phyloP scores from a whole-genome alignment of 2,113 vertebrate genomes.

The Spheniscus mendiculus region DNA sequence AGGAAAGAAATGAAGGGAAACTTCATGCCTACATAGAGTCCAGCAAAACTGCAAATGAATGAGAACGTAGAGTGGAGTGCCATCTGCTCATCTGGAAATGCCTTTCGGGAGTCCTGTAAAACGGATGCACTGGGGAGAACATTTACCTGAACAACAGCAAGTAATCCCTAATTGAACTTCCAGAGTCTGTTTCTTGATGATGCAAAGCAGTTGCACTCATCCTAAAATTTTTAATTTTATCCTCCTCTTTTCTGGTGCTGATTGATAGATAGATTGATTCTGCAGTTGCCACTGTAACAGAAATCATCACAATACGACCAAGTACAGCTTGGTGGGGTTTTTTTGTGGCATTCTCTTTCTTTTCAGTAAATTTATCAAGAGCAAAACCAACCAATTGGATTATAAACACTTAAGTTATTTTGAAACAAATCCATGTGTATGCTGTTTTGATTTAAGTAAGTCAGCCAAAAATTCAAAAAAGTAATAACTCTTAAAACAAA shows the following conservation, averaged over 20 bases:
- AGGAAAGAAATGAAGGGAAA: background rate
- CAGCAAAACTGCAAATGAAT: slow-evolving; percentile 37
- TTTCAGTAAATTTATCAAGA: background rate
- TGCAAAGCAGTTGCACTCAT: slow-evolving; percentile 58
- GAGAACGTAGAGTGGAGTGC: background rate
- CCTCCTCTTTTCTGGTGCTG: background rate
- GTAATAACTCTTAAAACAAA: background rate
- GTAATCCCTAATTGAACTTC: slow-evolving; percentile 63
- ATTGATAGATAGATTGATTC: slow-evolving; percentile 49
- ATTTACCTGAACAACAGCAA: slow-evolving; percentile 53
- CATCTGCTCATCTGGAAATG: slow-evolving; percentile 1
- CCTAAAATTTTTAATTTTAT: slow-evolving; percentile 54
- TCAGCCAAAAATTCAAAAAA: background rate
- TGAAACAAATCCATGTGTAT: background rate
- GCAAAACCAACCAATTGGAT: background rate
- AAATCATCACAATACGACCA: slow-evolving; percentile 52
- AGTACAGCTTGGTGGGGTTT: background rate
- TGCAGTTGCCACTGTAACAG: slow-evolving; percentile 53
- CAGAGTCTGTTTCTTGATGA: slow-evolving; percentile 58
- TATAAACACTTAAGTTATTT: background rate
- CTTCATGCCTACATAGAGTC: background rate
- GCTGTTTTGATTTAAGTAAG: background rate
- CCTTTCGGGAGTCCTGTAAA: slow-evolving; percentile 23
- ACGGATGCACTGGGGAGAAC: slow-evolving; percentile 45
- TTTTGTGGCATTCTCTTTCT: background rate